phyloP scores from a whole-genome alignment of 2,113 vertebrate genomes.

The Psittacula cyanocephala region DNA sequence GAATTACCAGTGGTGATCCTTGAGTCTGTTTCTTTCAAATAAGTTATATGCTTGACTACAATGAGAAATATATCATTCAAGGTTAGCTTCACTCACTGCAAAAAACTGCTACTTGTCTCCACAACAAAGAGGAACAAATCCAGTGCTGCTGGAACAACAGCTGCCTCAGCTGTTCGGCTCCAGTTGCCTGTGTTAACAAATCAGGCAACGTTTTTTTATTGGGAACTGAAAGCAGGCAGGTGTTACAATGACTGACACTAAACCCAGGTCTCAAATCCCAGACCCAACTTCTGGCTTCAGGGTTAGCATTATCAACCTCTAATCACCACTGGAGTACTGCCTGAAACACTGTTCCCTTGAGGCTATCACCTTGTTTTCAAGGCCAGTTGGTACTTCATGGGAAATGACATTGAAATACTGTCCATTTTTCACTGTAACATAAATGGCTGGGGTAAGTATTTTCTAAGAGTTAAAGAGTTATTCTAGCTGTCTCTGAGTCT shows the following conservation, averaged over 20 bases:
- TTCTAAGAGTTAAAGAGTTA: background rate
- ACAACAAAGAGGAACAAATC: background rate
- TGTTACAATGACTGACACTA: background rate
- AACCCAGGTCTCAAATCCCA: background rate
- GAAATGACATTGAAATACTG: background rate
- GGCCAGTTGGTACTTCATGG: background rate
- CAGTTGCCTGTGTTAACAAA: background rate
- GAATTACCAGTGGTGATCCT: background rate
- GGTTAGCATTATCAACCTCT: background rate
- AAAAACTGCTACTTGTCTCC: background rate
- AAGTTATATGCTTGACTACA: background rate
- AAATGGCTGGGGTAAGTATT: background rate
- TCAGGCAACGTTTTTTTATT: background rate
- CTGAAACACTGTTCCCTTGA: background rate
- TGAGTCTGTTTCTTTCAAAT: background rate
- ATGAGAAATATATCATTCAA: background rate
- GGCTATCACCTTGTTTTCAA: background rate
- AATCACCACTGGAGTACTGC: background rate
- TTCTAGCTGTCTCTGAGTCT: background rate
- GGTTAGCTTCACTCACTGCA: background rate
- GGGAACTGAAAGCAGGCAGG: background rate
- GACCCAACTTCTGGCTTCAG: background rate
- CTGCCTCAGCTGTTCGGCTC: background rate
- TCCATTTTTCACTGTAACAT: background rate
- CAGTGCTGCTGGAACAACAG: background rate